Base-by-base conservation (phyloP, 2,888 invertebrate species). In the Philopedon plagiatum region DNA sequence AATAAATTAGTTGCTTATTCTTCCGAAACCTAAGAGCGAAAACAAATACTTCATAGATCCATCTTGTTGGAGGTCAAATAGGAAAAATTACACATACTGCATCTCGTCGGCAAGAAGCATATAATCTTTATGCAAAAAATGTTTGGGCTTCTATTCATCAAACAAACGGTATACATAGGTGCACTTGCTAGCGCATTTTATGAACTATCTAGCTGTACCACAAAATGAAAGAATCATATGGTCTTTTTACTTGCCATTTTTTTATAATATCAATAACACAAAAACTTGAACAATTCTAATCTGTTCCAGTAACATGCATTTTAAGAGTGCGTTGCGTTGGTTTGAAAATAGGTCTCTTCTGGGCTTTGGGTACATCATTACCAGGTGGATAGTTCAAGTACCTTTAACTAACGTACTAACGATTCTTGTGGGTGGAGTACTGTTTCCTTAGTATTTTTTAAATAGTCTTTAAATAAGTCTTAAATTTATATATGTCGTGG, bases 391-490 rank as follows among this genome's bases (percentile, higher is more conserved):
- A 67, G 61, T 67, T 67, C 61, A 67, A 67, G 61, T 61, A 61
- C 67, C 39, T 67, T 60, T 67, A 26, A 4, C 34, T 61, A 61
- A 67, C 67, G 67, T 18, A 4, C 34, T 61, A 61, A 67, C 67
- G 67, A 60, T 61, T 64, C 39, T 49, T 39, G 51, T 60, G 51
- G 67, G 67, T 60, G 61, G 67, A 46, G 51, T 51, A 60, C 19
- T 49, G 13, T 58, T 58, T 41, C 58, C 41, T 41, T 26, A 58
- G 15, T 41, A n/a, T n/a, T n/a, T n/a, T n/a, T n/a, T n/a, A n/a
- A n/a, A n/a, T n/a, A n/a, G n/a, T n/a, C n/a, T n/a, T n/a, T n/a
- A n/a, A n/a, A n/a, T n/a, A n/a, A n/a, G n/a, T 58, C 26, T 58
- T 39, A 39, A 39, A 39, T 58, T 21, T 37, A 21, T 23, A 46